Evolutionary conservation across 2,113 vertebrate species (phyloP), one percentile per base, ranked within the genome.

Genomic region (Ceyx melanurus): DNA sequence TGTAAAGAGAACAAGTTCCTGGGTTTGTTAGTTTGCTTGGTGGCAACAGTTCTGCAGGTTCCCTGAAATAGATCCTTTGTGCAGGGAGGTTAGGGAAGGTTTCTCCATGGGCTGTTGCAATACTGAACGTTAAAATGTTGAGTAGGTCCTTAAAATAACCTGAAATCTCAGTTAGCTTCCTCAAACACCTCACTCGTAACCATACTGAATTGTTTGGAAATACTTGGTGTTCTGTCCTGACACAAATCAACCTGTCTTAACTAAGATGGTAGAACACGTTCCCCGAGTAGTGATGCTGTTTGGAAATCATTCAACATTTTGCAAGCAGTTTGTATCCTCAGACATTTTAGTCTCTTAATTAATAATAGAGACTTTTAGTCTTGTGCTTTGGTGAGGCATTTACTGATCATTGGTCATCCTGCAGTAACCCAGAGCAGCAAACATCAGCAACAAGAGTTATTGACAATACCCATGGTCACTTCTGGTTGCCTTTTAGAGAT

Each of bases 31-130:
- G 12, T 57, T 80, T 89, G 5, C 50, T 26, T 88, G 43, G 19
- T 21, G 45, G 28, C 26, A 72, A 0, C 5, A 25, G 0, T 66
- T 70, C 12, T 67, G 18, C 26, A 16, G 45, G 29, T 35, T 83
- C 25, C 9, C 28, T 46, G 58, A 22, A 71, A 46, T 15, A 31
- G 31, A 31, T 45, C 21, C 28, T 73, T 45, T 15, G 29, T 68
- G 50, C n/a, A 40, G 11, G 0, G 0, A 5, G 28, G 10, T 48
- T 50, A 20, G 29, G 5, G 12, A n/a, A 29, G 33, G 15, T 43
- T 86, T 57, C 35, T 68, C 29, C 42, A 5, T 2, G 0, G 4
- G 10, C 56, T 66, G 22, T 87, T 86, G 25, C 40, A 11, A 0
- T 43, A 2, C 40, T n/a, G 1, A 6, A 1, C n/a, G 2, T 51